These are phyloP conservation scores for Eolophus roseicapilla DNA, from an alignment of 2,113 vertebrate species.

Conservation along the genomic window DNA sequence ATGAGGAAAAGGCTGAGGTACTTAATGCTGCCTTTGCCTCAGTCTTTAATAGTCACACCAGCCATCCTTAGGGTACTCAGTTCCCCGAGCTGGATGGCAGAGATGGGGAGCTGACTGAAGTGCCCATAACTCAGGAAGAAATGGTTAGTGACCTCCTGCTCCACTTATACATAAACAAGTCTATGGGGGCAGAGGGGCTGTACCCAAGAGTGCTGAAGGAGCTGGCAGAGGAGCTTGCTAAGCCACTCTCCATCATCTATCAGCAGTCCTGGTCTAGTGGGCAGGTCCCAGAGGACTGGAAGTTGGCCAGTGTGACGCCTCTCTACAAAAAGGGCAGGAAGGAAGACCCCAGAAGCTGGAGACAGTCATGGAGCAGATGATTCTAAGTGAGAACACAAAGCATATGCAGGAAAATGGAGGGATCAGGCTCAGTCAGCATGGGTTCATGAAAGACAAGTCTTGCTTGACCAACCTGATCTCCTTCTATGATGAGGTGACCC, in stretches of 20 bases:
- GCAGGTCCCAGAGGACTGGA: not conserved
- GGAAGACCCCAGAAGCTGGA: not conserved
- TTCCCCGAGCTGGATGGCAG: not conserved
- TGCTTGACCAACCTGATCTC: not conserved
- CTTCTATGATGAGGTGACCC: not conserved
- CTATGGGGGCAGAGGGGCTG: not conserved
- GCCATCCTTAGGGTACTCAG: not conserved
- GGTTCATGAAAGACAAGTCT: not conserved
- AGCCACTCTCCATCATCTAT: not conserved
- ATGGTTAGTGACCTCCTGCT: not conserved
- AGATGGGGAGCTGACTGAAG: not conserved
- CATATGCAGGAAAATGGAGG: not conserved
- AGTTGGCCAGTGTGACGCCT: accelerated
- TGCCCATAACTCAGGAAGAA: not conserved
- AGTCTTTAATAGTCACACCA: not conserved
- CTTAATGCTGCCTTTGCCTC: not conserved
- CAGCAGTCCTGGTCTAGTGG: not conserved
- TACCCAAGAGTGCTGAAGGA: not conserved
- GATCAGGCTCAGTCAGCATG: not conserved
- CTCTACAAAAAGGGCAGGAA: not conserved
- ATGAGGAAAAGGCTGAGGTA: not conserved
- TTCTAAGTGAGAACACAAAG: not conserved
- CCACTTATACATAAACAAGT: not conserved
- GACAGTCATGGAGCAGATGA: not conserved
- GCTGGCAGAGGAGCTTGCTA: not conserved